Evolutionary conservation across 2,888 invertebrate genomes (phyloP).

Genomic region (Limnephilus lunatus): DNA sequence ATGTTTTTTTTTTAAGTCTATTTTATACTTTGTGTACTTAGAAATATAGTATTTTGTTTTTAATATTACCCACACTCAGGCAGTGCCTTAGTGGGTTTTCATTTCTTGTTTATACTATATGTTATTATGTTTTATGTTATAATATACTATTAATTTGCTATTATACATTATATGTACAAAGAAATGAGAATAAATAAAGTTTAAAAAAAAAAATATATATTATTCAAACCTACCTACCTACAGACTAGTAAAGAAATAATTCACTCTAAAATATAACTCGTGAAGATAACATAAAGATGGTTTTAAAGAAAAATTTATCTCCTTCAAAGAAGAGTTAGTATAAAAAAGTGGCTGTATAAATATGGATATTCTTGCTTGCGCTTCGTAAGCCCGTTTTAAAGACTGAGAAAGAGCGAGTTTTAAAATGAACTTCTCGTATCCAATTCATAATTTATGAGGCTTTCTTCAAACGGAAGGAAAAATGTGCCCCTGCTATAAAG

Average conservation of each 20-base stretch:
- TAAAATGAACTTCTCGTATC: conserved; percentile 61
- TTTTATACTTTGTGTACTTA: too few species aligned
- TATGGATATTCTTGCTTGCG: conserved; percentile 38
- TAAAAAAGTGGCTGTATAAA: neutral
- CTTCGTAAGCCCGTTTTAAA: conserved; percentile 30
- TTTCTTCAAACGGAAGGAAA: conserved; percentile 66
- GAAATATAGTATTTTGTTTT: too few species aligned
- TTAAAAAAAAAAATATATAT: too few species aligned
- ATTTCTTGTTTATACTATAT: too few species aligned
- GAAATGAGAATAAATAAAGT: too few species aligned
- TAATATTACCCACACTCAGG: too few species aligned
- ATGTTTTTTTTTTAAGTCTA: too few species aligned
- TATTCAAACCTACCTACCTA: neutral
- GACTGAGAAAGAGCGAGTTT: conserved; percentile 55
- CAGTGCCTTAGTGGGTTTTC: too few species aligned
- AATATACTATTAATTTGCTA: too few species aligned
- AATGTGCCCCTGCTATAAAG: conserved; percentile 61
- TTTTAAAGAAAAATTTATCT: neutral
- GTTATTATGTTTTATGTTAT: too few species aligned
- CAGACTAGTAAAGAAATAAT: neutral
- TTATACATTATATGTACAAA: too few species aligned
- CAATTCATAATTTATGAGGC: conserved; percentile 66
- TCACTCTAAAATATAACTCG: neutral
- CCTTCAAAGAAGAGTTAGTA: neutral
- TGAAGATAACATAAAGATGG: neutral